Percentiles rank a stretch among this genome's conserved stretches.
Evolutionary conservation across 1,140 invertebrate genomes (phyloP).

Genomic region (Aphaenogaster floridana): DNA sequence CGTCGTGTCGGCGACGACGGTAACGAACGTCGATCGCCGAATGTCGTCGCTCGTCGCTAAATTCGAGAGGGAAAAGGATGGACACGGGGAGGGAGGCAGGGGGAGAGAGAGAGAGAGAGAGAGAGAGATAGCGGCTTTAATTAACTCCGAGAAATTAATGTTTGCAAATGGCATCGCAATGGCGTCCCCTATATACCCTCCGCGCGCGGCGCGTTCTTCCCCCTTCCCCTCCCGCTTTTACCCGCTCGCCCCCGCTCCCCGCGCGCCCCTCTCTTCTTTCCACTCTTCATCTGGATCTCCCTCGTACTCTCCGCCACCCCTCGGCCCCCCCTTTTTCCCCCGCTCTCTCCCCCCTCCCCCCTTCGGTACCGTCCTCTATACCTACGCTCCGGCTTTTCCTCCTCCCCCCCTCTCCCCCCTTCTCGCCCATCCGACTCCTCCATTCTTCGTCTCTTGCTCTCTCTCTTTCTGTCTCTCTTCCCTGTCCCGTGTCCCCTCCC

Average conservation of each 20-base stretch:
- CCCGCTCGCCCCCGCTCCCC: slow-evolving; percentile 63
- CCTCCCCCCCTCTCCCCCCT: slow-evolving; percentile 61
- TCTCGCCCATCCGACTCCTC: slow-evolving; percentile 58
- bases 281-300: slow-evolving; percentile 75
- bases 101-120: background rate
- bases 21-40: background rate
- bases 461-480: slow-evolving; percentile 52
- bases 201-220: slow-evolving; percentile 71
- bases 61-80: background rate
- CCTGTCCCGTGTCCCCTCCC: slow-evolving; percentile 36
- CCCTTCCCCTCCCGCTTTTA: slow-evolving; percentile 72
- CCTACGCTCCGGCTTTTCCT: slow-evolving; percentile 65
- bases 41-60: background rate
- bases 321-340: slow-evolving; percentile 37
- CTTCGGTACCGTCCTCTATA: slow-evolving; percentile 74
- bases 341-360: slow-evolving; percentile 40
- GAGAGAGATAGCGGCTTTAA: slow-evolving; percentile 66
- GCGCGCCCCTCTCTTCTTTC: slow-evolving; percentile 68
- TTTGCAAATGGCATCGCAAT: slow-evolving; percentile 82
- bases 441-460: slow-evolving; percentile 55
- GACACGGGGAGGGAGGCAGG: background rate
- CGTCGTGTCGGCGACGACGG: background rate
- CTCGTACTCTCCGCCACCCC: slow-evolving; percentile 58
- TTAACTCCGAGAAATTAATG: slow-evolving; percentile 79
- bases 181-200: slow-evolving; percentile 77